Evolutionary conservation across 2,888 invertebrate genomes (phyloP).

Genomic region (Cephus runcator): DNA sequence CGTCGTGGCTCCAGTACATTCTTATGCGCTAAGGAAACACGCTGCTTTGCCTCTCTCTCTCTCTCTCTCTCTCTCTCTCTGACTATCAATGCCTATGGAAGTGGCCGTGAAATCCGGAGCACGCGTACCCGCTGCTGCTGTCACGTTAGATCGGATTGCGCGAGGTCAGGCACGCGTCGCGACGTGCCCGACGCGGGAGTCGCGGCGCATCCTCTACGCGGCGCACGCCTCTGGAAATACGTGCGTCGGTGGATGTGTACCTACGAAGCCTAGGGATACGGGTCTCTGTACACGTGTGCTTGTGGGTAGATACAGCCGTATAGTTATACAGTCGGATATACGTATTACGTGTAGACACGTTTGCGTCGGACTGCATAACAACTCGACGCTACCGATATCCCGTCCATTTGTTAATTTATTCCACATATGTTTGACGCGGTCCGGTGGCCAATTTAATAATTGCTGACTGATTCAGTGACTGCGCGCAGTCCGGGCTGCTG

Average conservation of each 20-base stretch:
- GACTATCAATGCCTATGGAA: conserved; percentile 7
- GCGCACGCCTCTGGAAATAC: conserved; percentile 5
- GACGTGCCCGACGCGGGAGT: not conserved
- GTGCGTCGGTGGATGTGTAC: not conserved
- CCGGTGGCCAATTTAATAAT: conserved; percentile 50
- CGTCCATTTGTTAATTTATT: conserved; percentile 44
- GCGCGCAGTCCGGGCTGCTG: conserved; percentile 15
- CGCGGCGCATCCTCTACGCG: too few relatives aligned
- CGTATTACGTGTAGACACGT: not conserved
- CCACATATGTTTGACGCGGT: conserved; percentile 39
- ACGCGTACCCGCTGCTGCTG: conserved; percentile 18
- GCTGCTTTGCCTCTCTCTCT: not conserved
- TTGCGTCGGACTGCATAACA: conserved; percentile 4
- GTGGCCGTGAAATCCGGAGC: not conserved
- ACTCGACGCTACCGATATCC: conserved; percentile 25
- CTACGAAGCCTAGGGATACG: not conserved
- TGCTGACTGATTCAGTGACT: conserved; percentile 43
- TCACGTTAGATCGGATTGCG: conserved; percentile 11
- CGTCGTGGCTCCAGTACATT: too few relatives aligned
- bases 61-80: conserved; percentile 1
- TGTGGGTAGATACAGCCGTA: not conserved
- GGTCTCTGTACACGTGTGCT: too few relatives aligned
- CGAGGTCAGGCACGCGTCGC: not conserved
- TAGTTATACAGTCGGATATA: conserved; percentile 1
- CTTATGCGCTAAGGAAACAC: too few relatives aligned